Conservation (phyloP, 2,113 vertebrate genomes). For the Apaloderma vittatum region DNA sequence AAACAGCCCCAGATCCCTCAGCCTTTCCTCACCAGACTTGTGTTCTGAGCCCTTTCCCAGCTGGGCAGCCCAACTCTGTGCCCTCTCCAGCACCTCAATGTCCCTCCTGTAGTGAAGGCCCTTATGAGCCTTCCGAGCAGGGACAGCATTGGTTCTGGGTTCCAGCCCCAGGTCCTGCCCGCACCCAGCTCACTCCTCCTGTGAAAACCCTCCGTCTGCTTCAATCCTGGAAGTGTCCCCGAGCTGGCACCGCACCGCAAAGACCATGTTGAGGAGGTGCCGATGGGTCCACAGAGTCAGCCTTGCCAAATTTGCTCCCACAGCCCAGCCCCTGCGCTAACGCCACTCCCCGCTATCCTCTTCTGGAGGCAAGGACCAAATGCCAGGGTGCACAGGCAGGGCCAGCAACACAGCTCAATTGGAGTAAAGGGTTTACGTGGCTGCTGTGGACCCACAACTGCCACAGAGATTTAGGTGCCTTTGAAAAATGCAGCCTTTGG, state of each 20-base stretch:
- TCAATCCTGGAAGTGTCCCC: not conserved
- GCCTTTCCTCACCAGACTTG: no score
- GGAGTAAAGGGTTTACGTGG: not conserved
- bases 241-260: not conserved
- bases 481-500: not conserved
- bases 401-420: not conserved
- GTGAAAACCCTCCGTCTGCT: not conserved
- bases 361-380: not conserved
- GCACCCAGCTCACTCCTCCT: not conserved
- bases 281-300: not conserved
- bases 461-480: not conserved
- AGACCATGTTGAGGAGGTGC: accelerated
- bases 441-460: not conserved
- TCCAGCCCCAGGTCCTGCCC: not conserved
- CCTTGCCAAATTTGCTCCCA: not conserved
- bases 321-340: not conserved
- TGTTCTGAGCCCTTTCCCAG: no score
- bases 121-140: no score
- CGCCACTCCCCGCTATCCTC: accelerated
- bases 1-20: no score
- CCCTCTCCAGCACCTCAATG: no score
- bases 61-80: no score
- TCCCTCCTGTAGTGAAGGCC: no score
- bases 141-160: not conserved
- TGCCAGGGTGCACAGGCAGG: accelerated